These are phyloP conservation scores for Solenopsis fugax DNA, from an alignment of 1,140 invertebrate species.

Conservation along the genomic window DNA sequence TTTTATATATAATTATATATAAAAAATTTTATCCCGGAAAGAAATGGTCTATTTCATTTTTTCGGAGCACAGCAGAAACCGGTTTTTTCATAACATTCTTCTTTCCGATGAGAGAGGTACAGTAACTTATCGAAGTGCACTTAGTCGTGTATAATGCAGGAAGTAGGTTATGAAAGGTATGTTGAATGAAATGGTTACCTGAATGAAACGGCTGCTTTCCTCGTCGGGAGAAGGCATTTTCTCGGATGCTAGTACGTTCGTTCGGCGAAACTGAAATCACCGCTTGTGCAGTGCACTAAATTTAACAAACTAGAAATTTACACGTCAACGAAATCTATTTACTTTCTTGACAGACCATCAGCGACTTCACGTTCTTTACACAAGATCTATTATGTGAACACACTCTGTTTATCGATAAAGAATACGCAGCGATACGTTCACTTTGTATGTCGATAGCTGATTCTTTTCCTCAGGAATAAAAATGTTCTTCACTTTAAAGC, in stretches of 20 bases:
- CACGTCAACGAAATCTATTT: neutral
- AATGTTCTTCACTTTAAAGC: neutral
- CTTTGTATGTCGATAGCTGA: neutral
- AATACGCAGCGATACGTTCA: neutral
- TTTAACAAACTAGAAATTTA: neutral
- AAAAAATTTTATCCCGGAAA: too few species aligned
- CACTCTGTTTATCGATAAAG: constrained; percentile 14
- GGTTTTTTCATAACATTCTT: too few species aligned
- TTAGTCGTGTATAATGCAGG: neutral
- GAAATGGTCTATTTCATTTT: too few species aligned
- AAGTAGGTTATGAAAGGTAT: neutral
- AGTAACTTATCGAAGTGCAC: neutral
- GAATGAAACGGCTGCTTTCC: constrained; percentile 19
- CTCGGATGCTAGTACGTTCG: neutral
- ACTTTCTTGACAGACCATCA: neutral
- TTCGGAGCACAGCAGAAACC: too few species aligned
- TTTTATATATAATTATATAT: too few species aligned
- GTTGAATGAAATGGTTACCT: constrained; percentile 15
- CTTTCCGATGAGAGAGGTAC: neutral
- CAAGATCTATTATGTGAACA: neutral
- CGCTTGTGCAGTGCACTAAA: neutral
- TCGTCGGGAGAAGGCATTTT: neutral
- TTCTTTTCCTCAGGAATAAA: neutral
- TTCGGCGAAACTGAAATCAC: neutral
- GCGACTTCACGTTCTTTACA: neutral